Evolutionary conservation across 2,797 vertebrate genomes (phyloP).

Genomic region (Fistularia tabacaria): DNA sequence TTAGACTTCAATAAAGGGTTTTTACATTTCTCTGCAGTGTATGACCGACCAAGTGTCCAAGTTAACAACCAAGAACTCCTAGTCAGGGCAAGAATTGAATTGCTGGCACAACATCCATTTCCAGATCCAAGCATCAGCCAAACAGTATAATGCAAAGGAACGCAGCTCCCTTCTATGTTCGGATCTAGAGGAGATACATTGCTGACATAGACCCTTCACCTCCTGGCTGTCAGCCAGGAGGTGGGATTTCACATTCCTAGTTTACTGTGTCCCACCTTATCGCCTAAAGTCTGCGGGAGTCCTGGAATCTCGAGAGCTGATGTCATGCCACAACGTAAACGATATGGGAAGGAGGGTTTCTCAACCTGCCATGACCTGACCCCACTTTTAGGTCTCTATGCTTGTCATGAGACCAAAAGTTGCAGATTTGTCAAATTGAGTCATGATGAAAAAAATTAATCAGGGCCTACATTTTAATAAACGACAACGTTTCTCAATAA

Average conservation of each 20-base stretch:
- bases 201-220: slow-evolving; percentile 50
- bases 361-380: slow-evolving; percentile 21
- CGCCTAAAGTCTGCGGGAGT: slow-evolving; percentile 46
- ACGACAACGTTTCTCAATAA: not conserved
- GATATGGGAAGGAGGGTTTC: slow-evolving; percentile 25
- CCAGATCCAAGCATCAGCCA: slow-evolving; percentile 7
- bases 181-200: slow-evolving; percentile 47
- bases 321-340: slow-evolving; percentile 32
- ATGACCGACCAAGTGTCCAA: too few relatives aligned
- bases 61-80: too few relatives aligned
- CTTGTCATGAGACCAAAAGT: slow-evolving; percentile 16
- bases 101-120: slow-evolving; percentile 15
- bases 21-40: too few relatives aligned
- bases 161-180: slow-evolving; percentile 59
- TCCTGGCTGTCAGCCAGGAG: slow-evolving; percentile 49
- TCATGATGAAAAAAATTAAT: slow-evolving; percentile 1
- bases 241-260: slow-evolving; percentile 69
- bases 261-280: slow-evolving; percentile 59
- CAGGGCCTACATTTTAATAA: not conserved
- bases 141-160: slow-evolving; percentile 31
- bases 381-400: slow-evolving; percentile 9
- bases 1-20: too few relatives aligned
- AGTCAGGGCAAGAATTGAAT: not conserved
- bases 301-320: slow-evolving; percentile 37
- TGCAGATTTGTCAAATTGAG: slow-evolving; percentile 2